A percentile compares a stretch with the other conserved stretches of the same genome.
phyloP scores from a whole-genome alignment of 2,888 invertebrate genomes.

The Exocentrus adspersus region DNA sequence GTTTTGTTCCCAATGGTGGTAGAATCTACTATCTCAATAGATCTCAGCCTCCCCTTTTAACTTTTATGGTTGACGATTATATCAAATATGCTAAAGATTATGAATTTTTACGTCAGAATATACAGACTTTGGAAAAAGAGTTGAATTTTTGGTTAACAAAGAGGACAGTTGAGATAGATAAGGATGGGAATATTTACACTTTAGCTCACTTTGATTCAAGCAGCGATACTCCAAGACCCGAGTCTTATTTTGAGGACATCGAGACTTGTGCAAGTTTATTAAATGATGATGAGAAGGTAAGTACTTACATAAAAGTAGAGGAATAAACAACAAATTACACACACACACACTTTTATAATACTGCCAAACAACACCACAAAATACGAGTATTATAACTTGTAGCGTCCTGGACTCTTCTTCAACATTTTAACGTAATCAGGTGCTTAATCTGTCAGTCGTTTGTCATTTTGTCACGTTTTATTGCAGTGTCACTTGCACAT shows the following conservation, averaged over 20 bases:
- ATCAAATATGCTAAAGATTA: not conserved
- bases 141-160: not conserved
- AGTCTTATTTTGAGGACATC: constrained; percentile 1
- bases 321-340: too few species aligned
- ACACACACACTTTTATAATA: too few species aligned
- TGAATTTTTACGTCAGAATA: not conserved
- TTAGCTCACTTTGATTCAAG: not conserved
- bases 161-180: not conserved
- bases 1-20: constrained; percentile 85
- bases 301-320: too few species aligned
- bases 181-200: not conserved
- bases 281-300: not conserved
- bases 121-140: not conserved
- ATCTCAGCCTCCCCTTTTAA: constrained; percentile 1
- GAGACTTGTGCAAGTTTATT: not conserved
- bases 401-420: too few species aligned
- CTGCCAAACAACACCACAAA: too few species aligned
- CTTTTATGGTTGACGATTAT: not conserved
- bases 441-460: too few species aligned
- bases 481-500: too few species aligned
- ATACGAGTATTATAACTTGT: too few species aligned
- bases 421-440: too few species aligned
- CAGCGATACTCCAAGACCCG: not conserved
- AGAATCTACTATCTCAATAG: constrained; percentile 46
- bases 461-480: too few species aligned